These are phyloP conservation scores for Brachynemurus nebulosus DNA, from an alignment of 2,888 invertebrate genomes.

Conservation along the genomic window DNA sequence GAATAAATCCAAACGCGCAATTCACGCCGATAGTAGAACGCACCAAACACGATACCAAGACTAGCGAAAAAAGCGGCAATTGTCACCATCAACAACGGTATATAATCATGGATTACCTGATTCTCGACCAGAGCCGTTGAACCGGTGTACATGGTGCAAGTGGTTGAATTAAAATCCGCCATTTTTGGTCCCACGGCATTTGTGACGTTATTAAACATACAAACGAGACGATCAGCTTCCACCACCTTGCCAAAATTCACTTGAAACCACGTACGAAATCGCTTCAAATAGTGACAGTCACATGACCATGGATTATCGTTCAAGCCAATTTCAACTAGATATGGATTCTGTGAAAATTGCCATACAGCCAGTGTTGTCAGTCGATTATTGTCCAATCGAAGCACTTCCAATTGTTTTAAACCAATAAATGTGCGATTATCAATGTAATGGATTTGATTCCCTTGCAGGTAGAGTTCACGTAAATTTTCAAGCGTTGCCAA, in stretches of 20 bases:
- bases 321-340: conserved; percentile 73
- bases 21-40: conserved; percentile 69
- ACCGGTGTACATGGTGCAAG: conserved; percentile 58
- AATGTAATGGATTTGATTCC: conserved; percentile 68
- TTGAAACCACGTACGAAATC: conserved; percentile 66
- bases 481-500: conserved; percentile 68
- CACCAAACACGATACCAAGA: conserved; percentile 60
- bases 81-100: conserved; percentile 63
- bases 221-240: conserved; percentile 62
- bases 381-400: conserved; percentile 73
- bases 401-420: conserved; percentile 67
- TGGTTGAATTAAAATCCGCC: conserved; percentile 64
- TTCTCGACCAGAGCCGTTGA: conserved; percentile 58
- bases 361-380: conserved; percentile 72
- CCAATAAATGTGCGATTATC: conserved; percentile 74
- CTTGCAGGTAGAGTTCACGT: conserved; percentile 74
- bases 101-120: conserved; percentile 67
- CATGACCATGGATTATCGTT: conserved; percentile 84
- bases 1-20: conserved; percentile 77
- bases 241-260: conserved; percentile 66
- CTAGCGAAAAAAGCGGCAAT: conserved; percentile 64
- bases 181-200: conserved; percentile 54
- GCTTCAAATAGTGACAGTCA: conserved; percentile 71
- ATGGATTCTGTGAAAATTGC: conserved; percentile 71
- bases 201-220: conserved; percentile 59